Base-by-base conservation (phyloP, 2,797 vertebrate species). In the Eidolon dupreanum region DNA sequence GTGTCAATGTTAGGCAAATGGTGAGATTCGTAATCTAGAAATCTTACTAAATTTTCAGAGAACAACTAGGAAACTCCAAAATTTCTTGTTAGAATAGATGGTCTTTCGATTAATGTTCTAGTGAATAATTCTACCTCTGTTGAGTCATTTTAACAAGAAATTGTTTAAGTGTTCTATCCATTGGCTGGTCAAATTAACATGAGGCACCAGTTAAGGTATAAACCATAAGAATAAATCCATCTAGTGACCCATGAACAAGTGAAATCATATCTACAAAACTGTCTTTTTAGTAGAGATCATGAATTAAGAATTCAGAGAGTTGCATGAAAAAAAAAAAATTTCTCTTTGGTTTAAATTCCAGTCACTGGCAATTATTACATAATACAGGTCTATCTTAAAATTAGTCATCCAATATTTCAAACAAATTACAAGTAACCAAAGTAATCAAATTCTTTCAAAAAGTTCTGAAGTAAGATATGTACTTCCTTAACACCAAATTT, bases 141-240 rank as follows among this genome's bases (percentile, higher is more conserved):
- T 94, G 93, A 97, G 94, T 97, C 94, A 88, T 95, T 98, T 98
- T 96, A 98, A 87, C 83, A 97, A 89, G 93, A 89, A 97, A 98
- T 51, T 36, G 63, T 96, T 95, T 92, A 97, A 97, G 83, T 79
- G 95, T 96, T 97, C 93, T 1, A 98, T 93, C 93, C 97, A 87
- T 97, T 97, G 94, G 75, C 84, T 97, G 96, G 96, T 98, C 96
- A 98, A 87, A 97, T 98, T 97, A 98, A 74, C 75, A 97, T 95
- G 73, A 97, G 83, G 53, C 88, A 97, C 63, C 36, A 97, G 87
- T 96, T 93, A 98, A 91, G 49, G 92, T 96, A 74, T 97, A 97
- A 97, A 97, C 57, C 81, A 90, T 28, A 90, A 89, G 61, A 31
- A 78, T 87, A 97, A 95, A 97, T 97, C 92, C 82, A 90, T 41